Base-by-base conservation (phyloP, 2,888 invertebrate species). In the Epinotia demarniana region DNA sequence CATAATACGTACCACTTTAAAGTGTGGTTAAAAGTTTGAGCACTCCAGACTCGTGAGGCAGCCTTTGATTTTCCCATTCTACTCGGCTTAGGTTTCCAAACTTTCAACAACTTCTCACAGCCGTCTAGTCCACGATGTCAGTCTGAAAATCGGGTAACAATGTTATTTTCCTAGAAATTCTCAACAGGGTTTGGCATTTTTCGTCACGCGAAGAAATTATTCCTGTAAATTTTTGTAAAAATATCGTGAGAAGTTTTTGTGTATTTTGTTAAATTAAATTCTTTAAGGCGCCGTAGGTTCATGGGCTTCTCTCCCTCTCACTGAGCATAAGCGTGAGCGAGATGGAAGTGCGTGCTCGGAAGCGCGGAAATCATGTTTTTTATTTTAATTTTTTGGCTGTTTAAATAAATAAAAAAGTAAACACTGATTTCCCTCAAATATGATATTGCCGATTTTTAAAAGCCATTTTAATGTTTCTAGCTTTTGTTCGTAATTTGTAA, bases 71-170 rank as follows among this genome's bases (percentile, higher is more conserved):
- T 72, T 77, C 77, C 72, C 75, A 80, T 80, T 81, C 80, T 79
- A 73, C 77, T 76, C 68, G 71, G 77, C 79, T 76, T 46, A 79
- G 72, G 78, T 73, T 78, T 75, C 71, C 73, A 74, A 79, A 80
- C 78, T 79, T 79, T 72, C 67, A 67, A 57, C 67, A 81, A 81
- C 79, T 82, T 78, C 73, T 76, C 79, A 80, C 79, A 80, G 79
- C 80, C 81, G 75, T 69, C 77, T 78, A 77, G 77, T 64, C 71
- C 67, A 72, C 71, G 62, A 13, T 61, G 43, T 43, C 16, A 27
- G 8, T 57, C 46, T 63, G 18, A 62, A 73, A 58, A 69, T 66
- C 16, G 6, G 55, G 27, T 57, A 13, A 46, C 46, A 39, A 16
- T 12, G 33, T 49, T 33, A n/a, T 58, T 72, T 72, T 66, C 18